Base-by-base conservation (phyloP, 2,113 vertebrate genomes). In the Sturnira hondurensis region DNA sequence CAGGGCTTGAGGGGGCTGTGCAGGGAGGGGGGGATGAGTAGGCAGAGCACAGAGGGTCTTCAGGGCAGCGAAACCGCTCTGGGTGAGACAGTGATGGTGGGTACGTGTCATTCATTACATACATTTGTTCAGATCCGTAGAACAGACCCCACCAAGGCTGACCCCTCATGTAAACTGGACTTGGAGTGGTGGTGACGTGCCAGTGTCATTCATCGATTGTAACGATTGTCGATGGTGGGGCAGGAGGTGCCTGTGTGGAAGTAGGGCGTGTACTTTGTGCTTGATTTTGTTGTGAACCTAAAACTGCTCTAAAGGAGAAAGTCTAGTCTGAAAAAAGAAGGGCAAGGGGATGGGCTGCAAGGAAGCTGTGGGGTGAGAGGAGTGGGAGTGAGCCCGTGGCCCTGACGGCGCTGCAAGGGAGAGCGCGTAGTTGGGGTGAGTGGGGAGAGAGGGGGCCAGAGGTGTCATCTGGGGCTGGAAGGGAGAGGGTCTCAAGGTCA, bases 171-270 rank as follows among this genome's bases (percentile, higher is more conserved):
- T 65, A 1, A 50, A 12, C 45, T 16, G 50, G 36, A 11, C 45
- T 22, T 17, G 43, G 63, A 45, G 41, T 73, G 45, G 28, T n/a
- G 31, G 52, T 20, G n/a, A 24, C 7, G 19, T 26, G 20, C 85
- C n/a, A 3, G 0, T 1, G 5, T 20, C 14, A 28, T 16, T 65
- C 45, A 28, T 45, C 1, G 1, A 3, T 17, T 91, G 2, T 43
- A 83, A 70, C 38, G 24, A 31, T 7, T 5, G 41, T 70, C 43
- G 38, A 1, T 2, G 38, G 24, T 20, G 13, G 41, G 4, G 47
- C 47, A 88, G 70, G 41, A 1, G 26, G 26, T 5, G 38, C 67
- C 6, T 11, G 24, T 14, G 3, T 28, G 26, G 56, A 28, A 45
- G 50, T 16, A 26, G 65, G 63, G 50, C 7, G 33, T 15, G 4